Conservation (phyloP, 2,888 invertebrate genomes). For the Diloba caeruleocephala region DNA sequence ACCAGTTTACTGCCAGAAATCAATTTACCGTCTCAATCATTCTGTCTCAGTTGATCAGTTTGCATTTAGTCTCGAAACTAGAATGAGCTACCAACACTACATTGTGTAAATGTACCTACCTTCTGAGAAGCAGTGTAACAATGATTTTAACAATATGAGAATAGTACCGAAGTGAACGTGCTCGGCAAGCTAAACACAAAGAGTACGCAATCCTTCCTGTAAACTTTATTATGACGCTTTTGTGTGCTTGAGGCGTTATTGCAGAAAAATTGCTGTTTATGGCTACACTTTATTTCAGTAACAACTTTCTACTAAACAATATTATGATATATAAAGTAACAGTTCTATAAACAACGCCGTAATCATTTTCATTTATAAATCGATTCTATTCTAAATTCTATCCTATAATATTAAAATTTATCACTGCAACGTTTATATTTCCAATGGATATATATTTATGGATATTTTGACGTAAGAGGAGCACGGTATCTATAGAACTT, state of each 20-base stretch:
- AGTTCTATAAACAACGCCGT: no score
- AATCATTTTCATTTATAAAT: no score
- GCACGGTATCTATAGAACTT: no score
- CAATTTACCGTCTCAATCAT: background rate
- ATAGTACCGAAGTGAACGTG: conserved; percentile 30
- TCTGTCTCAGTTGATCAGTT: conserved; percentile 2
- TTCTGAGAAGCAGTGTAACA: conserved; percentile 23
- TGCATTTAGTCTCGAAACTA: conserved; percentile 3
- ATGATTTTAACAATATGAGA: conserved; percentile 31
- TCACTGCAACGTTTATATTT: no score
- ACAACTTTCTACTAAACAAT: no score
- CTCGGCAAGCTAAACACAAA: conserved; percentile 19
- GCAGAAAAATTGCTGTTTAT: conserved; percentile 4
- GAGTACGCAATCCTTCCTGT: conserved; percentile 13
- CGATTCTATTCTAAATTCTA: no score
- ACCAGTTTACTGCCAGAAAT: background rate
- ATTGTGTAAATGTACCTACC: conserved; percentile 8
- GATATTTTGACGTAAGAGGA: no score
- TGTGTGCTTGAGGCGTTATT: conserved; percentile 9
- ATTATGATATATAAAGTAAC: no score
- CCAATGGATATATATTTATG: no score
- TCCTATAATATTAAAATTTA: no score
- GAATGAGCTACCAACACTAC: conserved; percentile 13
- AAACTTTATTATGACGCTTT: conserved; percentile 15
- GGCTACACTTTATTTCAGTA: background rate